Evolutionary conservation across 2,888 invertebrate genomes (phyloP).

Genomic region (Stratiomys singularior): DNA sequence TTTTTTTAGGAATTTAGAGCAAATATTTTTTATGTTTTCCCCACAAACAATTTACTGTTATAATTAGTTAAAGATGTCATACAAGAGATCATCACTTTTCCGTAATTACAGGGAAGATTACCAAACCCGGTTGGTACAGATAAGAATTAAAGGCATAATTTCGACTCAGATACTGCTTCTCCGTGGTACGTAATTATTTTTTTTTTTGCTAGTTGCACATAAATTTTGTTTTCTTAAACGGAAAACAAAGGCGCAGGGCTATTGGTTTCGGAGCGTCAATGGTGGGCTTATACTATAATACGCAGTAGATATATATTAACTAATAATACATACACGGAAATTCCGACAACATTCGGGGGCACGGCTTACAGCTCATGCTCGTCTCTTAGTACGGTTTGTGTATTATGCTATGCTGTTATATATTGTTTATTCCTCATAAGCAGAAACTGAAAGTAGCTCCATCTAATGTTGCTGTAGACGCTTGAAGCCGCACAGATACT

Average conservation of each 20-base stretch:
- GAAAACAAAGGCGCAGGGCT: neutral
- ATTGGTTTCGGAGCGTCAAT: neutral
- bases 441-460: slow-evolving; percentile 19
- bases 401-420: neutral
- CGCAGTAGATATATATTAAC: neutral
- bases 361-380: slow-evolving; percentile 18
- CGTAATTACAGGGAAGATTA: too few species aligned
- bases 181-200: too few species aligned
- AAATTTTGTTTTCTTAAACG: too few species aligned
- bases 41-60: too few species aligned
- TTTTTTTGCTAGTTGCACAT: too few species aligned
- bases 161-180: too few species aligned
- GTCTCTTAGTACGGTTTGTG: neutral
- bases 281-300: neutral
- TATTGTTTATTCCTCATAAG: neutral
- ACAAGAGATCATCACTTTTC: too few species aligned
- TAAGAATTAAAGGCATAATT: too few species aligned
- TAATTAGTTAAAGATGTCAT: too few species aligned
- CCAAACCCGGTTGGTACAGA: too few species aligned
- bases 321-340: neutral
- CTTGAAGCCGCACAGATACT: neutral
- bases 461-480: neutral
- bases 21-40: too few species aligned
- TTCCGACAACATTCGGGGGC: neutral
- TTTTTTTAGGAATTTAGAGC: too few species aligned